Evolutionary conservation across 2,888 invertebrate genomes (phyloP), one percentile per base, ranked within the genome.

Genomic region (Melanchra persicariae): DNA sequence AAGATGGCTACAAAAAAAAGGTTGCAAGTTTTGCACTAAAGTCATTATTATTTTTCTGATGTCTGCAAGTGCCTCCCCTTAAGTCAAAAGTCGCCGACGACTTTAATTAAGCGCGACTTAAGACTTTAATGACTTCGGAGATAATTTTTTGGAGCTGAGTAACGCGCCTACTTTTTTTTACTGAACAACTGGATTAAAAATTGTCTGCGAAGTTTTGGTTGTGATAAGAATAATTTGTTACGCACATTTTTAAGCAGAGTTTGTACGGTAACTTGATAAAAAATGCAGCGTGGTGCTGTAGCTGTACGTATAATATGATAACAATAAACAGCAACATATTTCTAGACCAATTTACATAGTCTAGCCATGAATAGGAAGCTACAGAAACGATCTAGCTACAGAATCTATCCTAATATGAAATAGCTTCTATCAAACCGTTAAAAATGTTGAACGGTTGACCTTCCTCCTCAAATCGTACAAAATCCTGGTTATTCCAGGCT

Each of bases 71-170:
- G 70, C 62, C 70, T 70, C 78, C 79, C 80, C 81, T 68, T 73
- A 78, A 77, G 77, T 70, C 59, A 74, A 63, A 60, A 75, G 74
- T 68, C 71, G 66, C 61, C 79, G 75, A 64, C 80, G 78, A 78
- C 89, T 87, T 88, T 94, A 95, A 94, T 95, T 95, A 94, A 92
- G 91, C 89, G 82, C 86, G 90, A 87, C 91, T 93, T 91, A 91
- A 90, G 90, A 91, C 90, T 94, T 93, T 91, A 94, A 95, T 91
- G 91, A 93, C 91, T 93, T 91, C 85, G 68, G 76, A 77, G 77
- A 86, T 88, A 87, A 84, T 89, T 88, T 91, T 93, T 92, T 92
- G 89, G 87, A 80, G 82, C 87, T 82, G 55, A 69, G 69, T 69
- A 85, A 87, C 85, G 88, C 89, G 91, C 90, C 87, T 90, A 90